Percentiles rank a stretch among this genome's conserved stretches.
These are phyloP conservation scores for Bombus vancouverensis DNA, from an alignment of 1,140 invertebrate species.

Conservation along the genomic window DNA sequence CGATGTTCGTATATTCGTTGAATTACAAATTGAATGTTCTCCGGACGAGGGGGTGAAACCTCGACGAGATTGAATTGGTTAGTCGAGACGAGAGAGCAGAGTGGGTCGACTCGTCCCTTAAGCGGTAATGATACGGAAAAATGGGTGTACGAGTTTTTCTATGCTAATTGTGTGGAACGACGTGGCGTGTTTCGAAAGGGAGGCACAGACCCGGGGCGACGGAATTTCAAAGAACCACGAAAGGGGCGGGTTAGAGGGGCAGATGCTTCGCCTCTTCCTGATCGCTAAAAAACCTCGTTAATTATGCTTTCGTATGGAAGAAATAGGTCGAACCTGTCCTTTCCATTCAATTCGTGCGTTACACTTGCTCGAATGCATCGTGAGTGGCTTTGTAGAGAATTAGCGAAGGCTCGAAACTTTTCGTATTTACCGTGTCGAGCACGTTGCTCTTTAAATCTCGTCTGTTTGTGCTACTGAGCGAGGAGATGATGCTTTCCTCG, in stretches of 20 bases:
- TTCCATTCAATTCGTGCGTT: background rate
- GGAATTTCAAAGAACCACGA: constrained; percentile 3
- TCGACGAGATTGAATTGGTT: constrained; percentile 7
- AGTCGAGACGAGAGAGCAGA: constrained; percentile 3
- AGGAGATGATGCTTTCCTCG: background rate
- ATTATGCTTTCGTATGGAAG: constrained; percentile 46
- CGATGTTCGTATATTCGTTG: background rate
- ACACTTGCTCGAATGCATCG: background rate
- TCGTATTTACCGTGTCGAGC: background rate
- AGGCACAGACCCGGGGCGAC: background rate
- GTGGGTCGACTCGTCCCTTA: constrained; percentile 32
- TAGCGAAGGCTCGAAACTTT: background rate
- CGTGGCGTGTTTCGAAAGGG: constrained; percentile 42
- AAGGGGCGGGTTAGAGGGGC: background rate
- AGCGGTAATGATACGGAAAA: constrained; percentile 61
- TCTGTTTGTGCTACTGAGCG: background rate
- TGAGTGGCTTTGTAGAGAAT: constrained; percentile 7
- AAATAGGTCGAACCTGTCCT: constrained; percentile 40
- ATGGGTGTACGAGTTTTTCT: constrained; percentile 42
- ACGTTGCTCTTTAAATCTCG: background rate
- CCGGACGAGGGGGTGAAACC: background rate
- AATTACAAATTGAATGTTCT: constrained; percentile 9
- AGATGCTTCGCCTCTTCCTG: constrained; percentile 17
- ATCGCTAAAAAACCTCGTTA: constrained; percentile 53
- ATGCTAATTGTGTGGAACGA: constrained; percentile 60